Evolutionary conservation across 2,113 vertebrate species (phyloP).

Genomic region (Nothobranchius furzeri): DNA sequence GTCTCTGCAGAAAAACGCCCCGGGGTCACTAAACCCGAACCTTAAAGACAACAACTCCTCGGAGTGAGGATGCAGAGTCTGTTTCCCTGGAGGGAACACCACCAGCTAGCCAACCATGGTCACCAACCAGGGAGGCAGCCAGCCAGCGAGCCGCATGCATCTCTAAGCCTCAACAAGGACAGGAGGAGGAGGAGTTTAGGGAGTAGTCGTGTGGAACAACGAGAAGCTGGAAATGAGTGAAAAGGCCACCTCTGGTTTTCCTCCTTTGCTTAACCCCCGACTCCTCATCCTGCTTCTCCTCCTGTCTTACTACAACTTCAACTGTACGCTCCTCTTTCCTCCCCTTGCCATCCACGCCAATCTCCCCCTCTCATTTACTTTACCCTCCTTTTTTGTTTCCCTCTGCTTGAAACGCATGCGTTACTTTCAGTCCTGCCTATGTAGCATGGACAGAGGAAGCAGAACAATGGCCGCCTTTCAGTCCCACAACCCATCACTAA

Average conservation of each 20-base stretch:
- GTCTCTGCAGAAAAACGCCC: slow-evolving; percentile 59
- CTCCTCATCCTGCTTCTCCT: slow-evolving; percentile 41
- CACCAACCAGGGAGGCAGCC: slow-evolving; percentile 31
- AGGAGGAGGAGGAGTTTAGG: slow-evolving; percentile 8
- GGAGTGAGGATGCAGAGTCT: slow-evolving; percentile 49
- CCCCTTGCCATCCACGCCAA: slow-evolving; percentile 50
- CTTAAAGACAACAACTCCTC: slow-evolving; percentile 67
- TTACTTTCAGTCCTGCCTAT: slow-evolving; percentile 79
- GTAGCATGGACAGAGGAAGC: slow-evolving; percentile 76
- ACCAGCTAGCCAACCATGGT: slow-evolving; percentile 19
- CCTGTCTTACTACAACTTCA: slow-evolving; percentile 70
- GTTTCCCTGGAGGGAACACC: slow-evolving; percentile 40
- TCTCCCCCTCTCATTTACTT: slow-evolving; percentile 61
- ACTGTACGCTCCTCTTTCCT: slow-evolving; percentile 56
- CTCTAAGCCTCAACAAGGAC: slow-evolving; percentile 61
- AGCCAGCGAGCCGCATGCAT: slow-evolving; percentile 42
- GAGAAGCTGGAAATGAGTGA: slow-evolving; percentile 35
- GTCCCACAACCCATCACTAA: slow-evolving; percentile 65
- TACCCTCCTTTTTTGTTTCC: slow-evolving; percentile 62
- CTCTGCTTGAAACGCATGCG: slow-evolving; percentile 80
- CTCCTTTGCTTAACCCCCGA: slow-evolving; percentile 43
- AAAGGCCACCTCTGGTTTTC: slow-evolving; percentile 46
- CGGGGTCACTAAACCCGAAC: slow-evolving; percentile 58
- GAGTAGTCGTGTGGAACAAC: slow-evolving; percentile 18
- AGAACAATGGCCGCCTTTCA: slow-evolving; percentile 89